phyloP scores from a whole-genome alignment of 2,113 vertebrate species.

The Potamarius usumacintae region DNA sequence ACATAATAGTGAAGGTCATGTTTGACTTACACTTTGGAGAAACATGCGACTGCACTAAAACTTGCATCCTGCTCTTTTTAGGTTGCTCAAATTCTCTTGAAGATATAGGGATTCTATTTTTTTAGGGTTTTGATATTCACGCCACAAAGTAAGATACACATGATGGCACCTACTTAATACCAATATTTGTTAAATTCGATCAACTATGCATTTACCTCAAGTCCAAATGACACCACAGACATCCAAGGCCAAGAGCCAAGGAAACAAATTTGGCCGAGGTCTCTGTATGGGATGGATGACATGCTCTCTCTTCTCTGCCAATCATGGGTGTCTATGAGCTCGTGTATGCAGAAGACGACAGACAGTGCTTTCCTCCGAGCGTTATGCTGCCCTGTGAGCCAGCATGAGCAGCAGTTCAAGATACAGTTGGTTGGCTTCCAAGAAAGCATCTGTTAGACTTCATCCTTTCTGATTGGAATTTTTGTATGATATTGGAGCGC shows the following conservation, averaged over 20 bases:
- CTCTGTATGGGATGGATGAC: background rate
- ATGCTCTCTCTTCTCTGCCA: background rate
- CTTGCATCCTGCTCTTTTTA: background rate
- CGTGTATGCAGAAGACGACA: background rate
- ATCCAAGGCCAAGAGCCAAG: background rate
- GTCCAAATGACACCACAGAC: background rate
- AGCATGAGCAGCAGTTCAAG: background rate
- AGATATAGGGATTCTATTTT: background rate
- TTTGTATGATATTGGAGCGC: background rate
- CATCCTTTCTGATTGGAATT: background rate
- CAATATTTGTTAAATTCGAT: constrained; percentile 3
- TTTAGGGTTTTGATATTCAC: background rate
- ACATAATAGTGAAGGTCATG: background rate
- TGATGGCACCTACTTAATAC: background rate
- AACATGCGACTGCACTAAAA: background rate
- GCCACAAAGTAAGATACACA: background rate
- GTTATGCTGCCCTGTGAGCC: background rate
- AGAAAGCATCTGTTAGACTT: background rate
- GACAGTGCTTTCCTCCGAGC: background rate
- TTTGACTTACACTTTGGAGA: background rate
- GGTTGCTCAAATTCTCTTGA: background rate
- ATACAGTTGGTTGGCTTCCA: background rate
- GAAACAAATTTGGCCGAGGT: too few species aligned
- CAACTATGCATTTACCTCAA: background rate
- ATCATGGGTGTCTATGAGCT: background rate